Base-by-base conservation (phyloP, 2,113 vertebrate species). In the Alouatta palliata region DNA sequence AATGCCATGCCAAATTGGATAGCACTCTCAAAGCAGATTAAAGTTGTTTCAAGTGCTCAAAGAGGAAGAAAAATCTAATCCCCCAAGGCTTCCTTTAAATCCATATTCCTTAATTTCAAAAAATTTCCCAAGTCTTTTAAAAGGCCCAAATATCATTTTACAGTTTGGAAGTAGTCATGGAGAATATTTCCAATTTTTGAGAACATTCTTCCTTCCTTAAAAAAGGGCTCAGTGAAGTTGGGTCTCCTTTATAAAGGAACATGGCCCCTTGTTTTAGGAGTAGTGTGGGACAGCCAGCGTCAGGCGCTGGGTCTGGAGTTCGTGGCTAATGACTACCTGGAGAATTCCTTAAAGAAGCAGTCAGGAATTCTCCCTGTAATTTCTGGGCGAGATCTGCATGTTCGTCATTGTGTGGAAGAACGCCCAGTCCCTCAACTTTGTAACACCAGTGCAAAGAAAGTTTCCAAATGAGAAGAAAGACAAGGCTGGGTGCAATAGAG, bases 41-140 rank as follows among this genome's bases (percentile, higher is more conserved):
- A 95, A 96, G 97, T 88, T 90, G 90, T 93, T 97, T 96, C 92
- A 96, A 80, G 95, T 90, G 90, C 96, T 97, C 96, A 94, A 94
- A 95, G 96, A 91, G 58, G 77, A 95, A 49, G 58, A 93, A 95
- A 87, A 85, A 40, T 79, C 68, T 92, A 96, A 97, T 92, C 94
- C 96, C 52, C 21, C 76, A 92, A 93, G 92, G 52, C 81, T 90
- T 90, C 90, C 76, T 79, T 95, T 93, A 95, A 97, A 92, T 88
- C 98, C 97, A 88, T 94, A 96, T 87, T 92, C 77, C 97, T 92
- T 95, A 84, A 93, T 96, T 96, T 98, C 95, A 96, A 83, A 95
- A 97, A 95, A 83, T 73, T 81, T 93, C 96, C 83, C 86, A 84
- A 88, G 93, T 95, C 97, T 90, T 97, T 96, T 71, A 94, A 94